Evolutionary conservation across 1,140 invertebrate species (phyloP).

Genomic region (Pogonus chalceus): DNA sequence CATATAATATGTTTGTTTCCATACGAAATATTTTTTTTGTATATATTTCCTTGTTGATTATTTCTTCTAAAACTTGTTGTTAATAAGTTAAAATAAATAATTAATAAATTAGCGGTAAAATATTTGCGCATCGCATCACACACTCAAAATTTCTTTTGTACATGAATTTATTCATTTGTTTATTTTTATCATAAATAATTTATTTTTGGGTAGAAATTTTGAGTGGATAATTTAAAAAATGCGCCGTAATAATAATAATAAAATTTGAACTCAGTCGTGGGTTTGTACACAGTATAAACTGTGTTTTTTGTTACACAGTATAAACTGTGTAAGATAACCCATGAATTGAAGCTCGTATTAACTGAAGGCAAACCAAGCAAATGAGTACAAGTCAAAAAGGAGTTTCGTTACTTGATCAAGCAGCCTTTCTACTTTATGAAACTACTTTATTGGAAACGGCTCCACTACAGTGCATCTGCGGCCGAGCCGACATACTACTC

Average conservation of each 20-base stretch:
- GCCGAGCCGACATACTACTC: conserved; percentile 27
- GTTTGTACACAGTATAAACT: too few species aligned
- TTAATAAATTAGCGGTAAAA: background rate
- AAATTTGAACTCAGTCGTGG: too few species aligned
- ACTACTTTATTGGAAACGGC: conserved; percentile 39
- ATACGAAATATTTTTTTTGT: background rate
- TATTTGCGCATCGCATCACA: conserved; percentile 3
- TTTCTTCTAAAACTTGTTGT: background rate
- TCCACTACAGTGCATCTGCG: conserved; percentile 35
- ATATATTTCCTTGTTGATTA: background rate
- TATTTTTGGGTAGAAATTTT: too few species aligned
- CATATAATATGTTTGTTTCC: too few species aligned
- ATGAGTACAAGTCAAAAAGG: conserved; percentile 6
- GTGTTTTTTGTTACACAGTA: too few species aligned
- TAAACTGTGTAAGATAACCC: too few species aligned
- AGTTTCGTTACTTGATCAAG: conserved; percentile 25
- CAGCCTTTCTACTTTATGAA: conserved; percentile 35
- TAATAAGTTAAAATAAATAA: background rate
- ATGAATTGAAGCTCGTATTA: background rate
- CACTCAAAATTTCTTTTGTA: too few species aligned
- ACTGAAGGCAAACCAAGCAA: conserved; percentile 7
- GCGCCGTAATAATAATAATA: too few species aligned
- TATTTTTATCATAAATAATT: too few species aligned
- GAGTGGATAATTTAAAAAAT: too few species aligned
- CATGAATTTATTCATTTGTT: too few species aligned